Base-by-base conservation (phyloP, 2,888 invertebrate species). In the Axea sp. region DNA sequence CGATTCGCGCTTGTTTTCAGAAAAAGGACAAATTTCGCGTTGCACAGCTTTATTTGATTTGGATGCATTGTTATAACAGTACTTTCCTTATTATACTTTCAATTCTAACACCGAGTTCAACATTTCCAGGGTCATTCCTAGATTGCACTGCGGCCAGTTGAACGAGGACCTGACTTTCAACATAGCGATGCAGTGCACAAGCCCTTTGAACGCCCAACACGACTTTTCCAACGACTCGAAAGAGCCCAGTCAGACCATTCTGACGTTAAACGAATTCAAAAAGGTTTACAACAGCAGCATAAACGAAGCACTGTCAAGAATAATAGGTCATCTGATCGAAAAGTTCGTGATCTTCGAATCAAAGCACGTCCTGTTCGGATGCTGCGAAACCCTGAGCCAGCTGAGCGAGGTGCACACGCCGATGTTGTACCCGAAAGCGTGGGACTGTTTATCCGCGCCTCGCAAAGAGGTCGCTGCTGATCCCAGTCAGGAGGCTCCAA, bases 381-480 rank as follows among this genome's bases (percentile, higher is more conserved):
- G 91, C 81, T 90, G 91, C 79, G 91, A 94, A 85, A 91, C 94
- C 0, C 88, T 96, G 0, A 91, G 91, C 78, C 84, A 89, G 2
- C 86, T 96, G 24, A 92, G 93, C 41, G 90, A 89, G 43, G 8
- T 22, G 0, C 96, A 92, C 88, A 90, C 92, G 0, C 93, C 94
- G 1, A 92, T 92, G 77, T 87, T 90, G 11, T 93, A 94, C 82
- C 88, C 90, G 4, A 89, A 89, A 11, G 91, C 93, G 0, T 96
- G 95, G 92, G 90, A 90, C 72, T 92, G 91, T 81, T 75, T 87
- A 22, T 62, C 79, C 7, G 73, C 76, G 8, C 37, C 12, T 6
- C 1, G 1, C 1, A 17, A 39, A 15, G 11, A 39, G 17, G 22
- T 3, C 4, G 4, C 19, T 3, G 1, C 2, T 2, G 17, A 19